Evolutionary conservation across 2,888 invertebrate genomes (phyloP).

Genomic region (Ganaspis brasiliensis): DNA sequence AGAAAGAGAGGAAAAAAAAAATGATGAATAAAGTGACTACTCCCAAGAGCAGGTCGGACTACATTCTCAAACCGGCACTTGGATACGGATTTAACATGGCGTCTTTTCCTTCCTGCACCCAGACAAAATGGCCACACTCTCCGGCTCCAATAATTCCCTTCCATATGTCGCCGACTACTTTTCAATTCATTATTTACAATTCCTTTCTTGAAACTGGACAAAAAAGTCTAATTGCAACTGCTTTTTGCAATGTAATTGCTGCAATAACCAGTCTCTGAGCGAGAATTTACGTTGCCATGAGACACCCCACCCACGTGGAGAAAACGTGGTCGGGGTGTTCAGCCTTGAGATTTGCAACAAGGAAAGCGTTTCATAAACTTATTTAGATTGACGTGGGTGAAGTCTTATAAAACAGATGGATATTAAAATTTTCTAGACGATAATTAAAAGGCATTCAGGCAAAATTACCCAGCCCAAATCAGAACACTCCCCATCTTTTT

Average conservation of each 20-base stretch:
- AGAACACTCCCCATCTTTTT: too few species aligned
- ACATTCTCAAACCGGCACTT: conserved; percentile 65
- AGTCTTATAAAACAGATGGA: background rate
- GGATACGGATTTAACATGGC: conserved; percentile 64
- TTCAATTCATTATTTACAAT: background rate
- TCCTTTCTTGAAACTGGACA: background rate
- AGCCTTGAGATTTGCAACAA: conserved; percentile 27
- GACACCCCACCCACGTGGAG: conserved; percentile 61
- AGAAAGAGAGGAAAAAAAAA: conserved; percentile 25
- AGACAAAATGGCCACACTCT: conserved; percentile 63
- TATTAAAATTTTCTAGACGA: too few species aligned
- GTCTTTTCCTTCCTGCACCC: conserved; percentile 53
- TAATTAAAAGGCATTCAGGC: too few species aligned
- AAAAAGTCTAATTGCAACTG: background rate
- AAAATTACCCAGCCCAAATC: too few species aligned
- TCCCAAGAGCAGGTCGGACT: conserved; percentile 63
- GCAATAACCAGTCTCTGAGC: background rate
- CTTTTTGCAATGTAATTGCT: background rate
- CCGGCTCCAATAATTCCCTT: conserved; percentile 6
- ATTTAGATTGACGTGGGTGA: conserved; percentile 6
- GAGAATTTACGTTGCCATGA: conserved; percentile 32
- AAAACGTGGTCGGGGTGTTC: conserved; percentile 60
- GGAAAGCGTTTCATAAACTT: conserved; percentile 15
- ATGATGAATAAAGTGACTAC: conserved; percentile 44
- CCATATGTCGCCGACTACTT: conserved; percentile 42